Conservation (phyloP, 2,113 vertebrate species). For the Lepus americanus region DNA sequence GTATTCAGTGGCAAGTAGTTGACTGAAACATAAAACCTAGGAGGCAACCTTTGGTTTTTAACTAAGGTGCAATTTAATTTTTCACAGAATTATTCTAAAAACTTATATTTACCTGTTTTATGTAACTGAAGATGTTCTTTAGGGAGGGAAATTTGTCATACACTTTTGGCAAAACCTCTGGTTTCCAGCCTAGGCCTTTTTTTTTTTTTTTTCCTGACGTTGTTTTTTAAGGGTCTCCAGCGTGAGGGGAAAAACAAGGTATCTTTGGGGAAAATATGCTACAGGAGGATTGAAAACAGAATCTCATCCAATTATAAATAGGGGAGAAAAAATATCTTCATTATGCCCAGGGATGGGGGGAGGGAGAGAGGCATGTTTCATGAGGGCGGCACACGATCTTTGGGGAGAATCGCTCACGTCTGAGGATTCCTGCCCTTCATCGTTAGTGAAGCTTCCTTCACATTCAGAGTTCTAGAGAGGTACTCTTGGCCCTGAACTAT, state of each 20-base stretch:
- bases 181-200: conserved; percentile 54
- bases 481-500: conserved; percentile 51
- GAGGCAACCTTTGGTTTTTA: conserved; percentile 72
- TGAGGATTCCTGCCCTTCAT: neutral
- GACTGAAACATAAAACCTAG: conserved; percentile 75
- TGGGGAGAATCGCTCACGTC: conserved; percentile 54
- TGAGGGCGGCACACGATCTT: conserved; percentile 1
- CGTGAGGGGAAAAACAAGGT: conserved; percentile 83
- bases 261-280: conserved; percentile 85
- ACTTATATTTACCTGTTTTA: conserved; percentile 73
- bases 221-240: conserved; percentile 82
- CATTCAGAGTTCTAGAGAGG: conserved; percentile 43
- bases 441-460: neutral
- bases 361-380: neutral
- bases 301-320: conserved; percentile 82
- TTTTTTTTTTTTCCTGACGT: conserved; percentile 18
- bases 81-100: conserved; percentile 54
- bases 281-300: conserved; percentile 74
- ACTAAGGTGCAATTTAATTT: conserved; percentile 70
- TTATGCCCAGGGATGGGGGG: conserved; percentile 69
- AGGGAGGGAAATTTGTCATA: conserved; percentile 72
- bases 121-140: conserved; percentile 69
- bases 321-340: conserved; percentile 65
- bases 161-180: conserved; percentile 82
- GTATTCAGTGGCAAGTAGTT: conserved; percentile 61